Evolutionary conservation across 2,797 vertebrate genomes (phyloP), one percentile per base, ranked within the genome.

Genomic region (Intellagama lesueurii): DNA sequence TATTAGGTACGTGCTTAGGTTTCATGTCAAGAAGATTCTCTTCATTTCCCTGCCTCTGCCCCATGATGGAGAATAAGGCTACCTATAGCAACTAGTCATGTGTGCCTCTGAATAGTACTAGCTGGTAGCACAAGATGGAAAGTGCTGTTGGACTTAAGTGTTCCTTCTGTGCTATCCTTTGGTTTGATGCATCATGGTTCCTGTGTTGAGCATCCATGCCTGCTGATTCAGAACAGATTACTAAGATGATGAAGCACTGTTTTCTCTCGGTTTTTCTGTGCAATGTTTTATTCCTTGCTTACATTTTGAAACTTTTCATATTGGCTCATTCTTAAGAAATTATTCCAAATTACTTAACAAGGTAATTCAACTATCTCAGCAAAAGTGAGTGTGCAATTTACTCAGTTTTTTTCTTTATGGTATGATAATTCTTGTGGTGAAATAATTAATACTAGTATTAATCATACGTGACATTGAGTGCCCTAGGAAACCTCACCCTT

Each of bases 401-500:
- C 49, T 52, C 49, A 7, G 49, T 40, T 40, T 40, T 40, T 40
- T 40, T 40, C 40, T 40, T 40, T 40, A 3, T 40, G 40, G 40
- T 40, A 40, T 40, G 40, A 40, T 40, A 2, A 40, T 24, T 32
- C 40, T 75, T 66, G 5, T 24, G 7, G 32, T 56, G 52, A 56
- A 12, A 32, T 16, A 56, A 12, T 47, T 5, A 73, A 12, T 83
- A 22, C 64, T 66, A 49, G 72, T 64, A 64, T 32, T 30, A 17
- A 47, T 92, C 11, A 26, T 24, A 32, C 47, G 28, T 12, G 24
- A 9, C 47, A 30, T 79, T 73, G 28, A 35, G 24, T 78, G 9
- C 12, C 70, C 87, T 68, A 75, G 26, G 77, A 89, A 87, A 3
- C 87, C 69, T 87, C 5, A 3, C 90, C 85, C n/a, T 72, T 64